These are phyloP conservation scores for Hirudinaria manillensis DNA, from an alignment of 2,888 invertebrate genomes.

Conservation along the genomic window DNA sequence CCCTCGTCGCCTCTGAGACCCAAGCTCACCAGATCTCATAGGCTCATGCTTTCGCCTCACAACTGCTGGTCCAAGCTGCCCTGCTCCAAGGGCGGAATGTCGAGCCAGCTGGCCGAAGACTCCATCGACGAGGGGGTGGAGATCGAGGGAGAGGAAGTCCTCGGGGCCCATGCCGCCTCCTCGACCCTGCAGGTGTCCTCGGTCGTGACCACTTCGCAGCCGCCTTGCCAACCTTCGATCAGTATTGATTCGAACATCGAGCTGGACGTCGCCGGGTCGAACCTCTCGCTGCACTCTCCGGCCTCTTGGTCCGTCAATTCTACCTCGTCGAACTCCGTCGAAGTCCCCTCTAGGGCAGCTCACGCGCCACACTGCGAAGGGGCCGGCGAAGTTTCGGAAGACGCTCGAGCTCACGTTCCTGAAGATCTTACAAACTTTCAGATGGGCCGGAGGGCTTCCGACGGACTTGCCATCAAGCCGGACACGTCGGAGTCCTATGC, in stretches of 20 bases:
- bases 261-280: conserved; percentile 64
- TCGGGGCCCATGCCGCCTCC: conserved; percentile 13
- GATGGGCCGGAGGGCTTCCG: conserved; percentile 70
- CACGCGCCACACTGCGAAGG: neutral
- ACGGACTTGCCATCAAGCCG: conserved; percentile 69
- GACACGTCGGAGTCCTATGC: conserved; percentile 68
- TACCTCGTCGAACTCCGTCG: neutral
- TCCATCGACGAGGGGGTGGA: conserved; percentile 91
- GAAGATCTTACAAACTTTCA: conserved; percentile 64
- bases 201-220: conserved; percentile 1
- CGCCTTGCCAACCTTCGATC: conserved; percentile 65
- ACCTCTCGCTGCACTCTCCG: conserved; percentile 66
- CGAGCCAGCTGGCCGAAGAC: conserved; percentile 47
- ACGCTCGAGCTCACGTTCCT: conserved; percentile 59
- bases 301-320: conserved; percentile 21
- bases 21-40: neutral
- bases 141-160: conserved; percentile 62
- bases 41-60: conserved; percentile 3
- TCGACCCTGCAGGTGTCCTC: conserved; percentile 15
- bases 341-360: conserved; percentile 71
- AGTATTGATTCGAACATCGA: conserved; percentile 59
- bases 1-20: conserved; percentile 21
- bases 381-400: neutral
- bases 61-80: conserved; percentile 43
- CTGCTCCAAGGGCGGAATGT: conserved; percentile 35